Percentiles rank a stretch among this genome's conserved stretches.
These are phyloP conservation scores for Synanthedon formicaeformis DNA, from an alignment of 2,888 invertebrate genomes.

Conservation along the genomic window DNA sequence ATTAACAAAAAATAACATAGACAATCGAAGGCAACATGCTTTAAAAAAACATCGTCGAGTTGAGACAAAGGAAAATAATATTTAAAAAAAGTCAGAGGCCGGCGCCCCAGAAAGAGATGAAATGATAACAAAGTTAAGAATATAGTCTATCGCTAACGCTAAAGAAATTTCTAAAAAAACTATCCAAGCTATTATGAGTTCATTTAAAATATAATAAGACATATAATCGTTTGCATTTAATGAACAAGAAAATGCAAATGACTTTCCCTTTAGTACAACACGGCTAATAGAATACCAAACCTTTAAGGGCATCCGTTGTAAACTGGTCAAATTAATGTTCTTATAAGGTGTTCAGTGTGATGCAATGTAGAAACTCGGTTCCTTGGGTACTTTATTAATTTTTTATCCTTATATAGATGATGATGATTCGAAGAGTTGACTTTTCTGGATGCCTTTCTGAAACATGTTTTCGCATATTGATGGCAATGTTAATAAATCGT, in stretches of 20 bases:
- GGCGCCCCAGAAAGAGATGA: slow-evolving; percentile 34
- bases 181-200: background rate
- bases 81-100: slow-evolving; percentile 18
- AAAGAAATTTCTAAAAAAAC: background rate
- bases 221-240: background rate
- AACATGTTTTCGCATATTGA: no score
- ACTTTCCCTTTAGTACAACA: background rate
- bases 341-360: background rate
- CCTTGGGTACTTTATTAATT: background rate
- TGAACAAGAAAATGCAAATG: no score
- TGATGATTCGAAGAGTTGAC: background rate
- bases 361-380: background rate
- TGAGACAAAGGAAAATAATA: slow-evolving; percentile 29
- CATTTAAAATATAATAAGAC: background rate
- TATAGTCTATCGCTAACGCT: slow-evolving; percentile 6
- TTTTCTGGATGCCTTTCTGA: no score
- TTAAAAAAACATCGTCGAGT: slow-evolving; percentile 35
- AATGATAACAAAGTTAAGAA: slow-evolving; percentile 47
- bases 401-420: background rate
- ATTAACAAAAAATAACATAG: background rate
- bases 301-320: background rate
- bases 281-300: slow-evolving; percentile 6
- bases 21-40: slow-evolving; percentile 5
- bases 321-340: background rate
- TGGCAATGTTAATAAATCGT: no score